Conservation (phyloP, 2,888 invertebrate species). For the Amphipyra berbera region DNA sequence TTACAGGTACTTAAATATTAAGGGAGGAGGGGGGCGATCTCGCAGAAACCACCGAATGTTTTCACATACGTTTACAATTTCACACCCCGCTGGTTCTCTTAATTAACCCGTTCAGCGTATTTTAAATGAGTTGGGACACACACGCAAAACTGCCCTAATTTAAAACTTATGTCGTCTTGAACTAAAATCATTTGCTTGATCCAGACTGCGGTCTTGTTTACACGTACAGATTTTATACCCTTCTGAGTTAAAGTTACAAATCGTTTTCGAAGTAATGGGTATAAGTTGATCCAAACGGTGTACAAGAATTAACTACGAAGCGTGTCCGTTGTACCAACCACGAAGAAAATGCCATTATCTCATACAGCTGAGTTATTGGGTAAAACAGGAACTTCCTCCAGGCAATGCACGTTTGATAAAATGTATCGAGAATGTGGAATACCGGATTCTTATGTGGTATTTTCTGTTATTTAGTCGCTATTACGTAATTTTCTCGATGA, state of each 20-base stretch:
- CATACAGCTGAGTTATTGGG: conserved; percentile 48
- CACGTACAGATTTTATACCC: conserved; percentile 61
- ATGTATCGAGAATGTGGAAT: conserved; percentile 42
- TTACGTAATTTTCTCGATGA: conserved; percentile 19
- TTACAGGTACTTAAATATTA: conserved; percentile 60
- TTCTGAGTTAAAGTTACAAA: conserved; percentile 52
- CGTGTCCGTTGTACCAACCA: conserved; percentile 20
- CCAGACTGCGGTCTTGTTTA: conserved; percentile 63
- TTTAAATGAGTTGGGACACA: conserved; percentile 75
- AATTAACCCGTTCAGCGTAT: conserved; percentile 84
- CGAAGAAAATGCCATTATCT: conserved; percentile 48
- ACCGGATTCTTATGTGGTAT: conserved; percentile 22
- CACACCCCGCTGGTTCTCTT: conserved; percentile 79
- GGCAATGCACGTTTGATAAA: conserved; percentile 43
- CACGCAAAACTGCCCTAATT: conserved; percentile 68
- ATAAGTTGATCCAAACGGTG: conserved; percentile 15
- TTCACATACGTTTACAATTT: conserved; percentile 85
- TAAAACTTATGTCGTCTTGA: conserved; percentile 69
- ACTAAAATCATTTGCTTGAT: conserved; percentile 62
- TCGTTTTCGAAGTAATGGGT: conserved; percentile 51
- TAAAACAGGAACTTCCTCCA: conserved; percentile 45
- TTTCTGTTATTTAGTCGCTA: conserved; percentile 27
- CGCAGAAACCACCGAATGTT: conserved; percentile 76
- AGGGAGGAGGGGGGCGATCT: conserved; percentile 53
- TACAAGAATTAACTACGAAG: conserved; percentile 28